These are phyloP conservation scores for Diplodus puntazzo DNA, from an alignment of 2,797 vertebrate species.

Conservation along the genomic window DNA sequence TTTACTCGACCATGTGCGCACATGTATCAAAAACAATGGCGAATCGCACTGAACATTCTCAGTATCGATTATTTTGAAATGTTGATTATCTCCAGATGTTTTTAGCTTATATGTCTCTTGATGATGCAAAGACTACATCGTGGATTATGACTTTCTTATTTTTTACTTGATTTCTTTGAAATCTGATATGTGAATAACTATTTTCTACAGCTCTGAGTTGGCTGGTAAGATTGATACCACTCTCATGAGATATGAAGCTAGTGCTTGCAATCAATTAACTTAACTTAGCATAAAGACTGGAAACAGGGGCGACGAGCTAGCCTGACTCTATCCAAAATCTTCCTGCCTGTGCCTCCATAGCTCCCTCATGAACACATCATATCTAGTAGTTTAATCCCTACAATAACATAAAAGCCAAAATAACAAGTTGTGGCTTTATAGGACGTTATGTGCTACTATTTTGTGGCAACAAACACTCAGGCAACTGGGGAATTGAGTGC, in stretches of 20 bases:
- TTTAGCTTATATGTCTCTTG: background rate
- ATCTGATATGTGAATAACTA: background rate
- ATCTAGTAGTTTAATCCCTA: background rate
- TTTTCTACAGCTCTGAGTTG: background rate
- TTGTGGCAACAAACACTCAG: background rate
- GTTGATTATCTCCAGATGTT: background rate
- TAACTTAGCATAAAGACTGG: background rate
- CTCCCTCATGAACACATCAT: background rate
- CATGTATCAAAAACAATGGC: background rate
- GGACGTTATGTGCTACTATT: background rate
- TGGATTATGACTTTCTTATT: background rate
- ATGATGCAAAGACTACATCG: background rate
- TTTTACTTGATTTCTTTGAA: background rate
- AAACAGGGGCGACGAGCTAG: background rate
- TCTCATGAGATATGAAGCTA: background rate
- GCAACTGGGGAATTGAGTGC: too few species aligned
- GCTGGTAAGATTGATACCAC: background rate
- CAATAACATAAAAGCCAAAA: background rate
- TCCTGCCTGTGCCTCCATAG: background rate
- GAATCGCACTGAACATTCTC: background rate
- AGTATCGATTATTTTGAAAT: background rate
- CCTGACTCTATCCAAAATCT: background rate
- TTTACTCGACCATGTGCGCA: slow-evolving; percentile 26
- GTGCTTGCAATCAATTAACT: background rate
- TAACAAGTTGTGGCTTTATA: background rate